phyloP scores from a whole-genome alignment of 2,888 invertebrate genomes.

The Argyresthia albistria region DNA sequence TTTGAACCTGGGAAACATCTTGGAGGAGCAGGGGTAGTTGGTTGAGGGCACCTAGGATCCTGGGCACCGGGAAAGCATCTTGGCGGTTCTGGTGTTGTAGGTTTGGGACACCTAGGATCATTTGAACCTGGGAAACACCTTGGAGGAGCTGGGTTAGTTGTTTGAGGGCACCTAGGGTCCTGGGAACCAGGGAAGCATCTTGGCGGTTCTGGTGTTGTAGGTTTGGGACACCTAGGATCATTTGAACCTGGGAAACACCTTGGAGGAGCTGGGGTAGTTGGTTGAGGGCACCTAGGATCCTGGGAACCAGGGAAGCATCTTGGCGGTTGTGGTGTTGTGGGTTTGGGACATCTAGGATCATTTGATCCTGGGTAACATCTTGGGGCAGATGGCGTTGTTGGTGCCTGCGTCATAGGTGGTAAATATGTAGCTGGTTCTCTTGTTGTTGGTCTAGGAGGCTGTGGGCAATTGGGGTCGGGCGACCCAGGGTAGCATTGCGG shows the following conservation, averaged over 20 bases:
- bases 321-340: constrained; percentile 14
- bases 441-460: constrained; percentile 27
- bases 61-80: constrained; percentile 20
- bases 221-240: constrained; percentile 18
- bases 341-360: constrained; percentile 23
- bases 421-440: constrained; percentile 26
- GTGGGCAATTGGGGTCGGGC: constrained; percentile 37
- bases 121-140: constrained; percentile 38
- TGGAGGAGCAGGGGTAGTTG: constrained; percentile 15
- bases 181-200: constrained; percentile 17
- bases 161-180: constrained; percentile 11
- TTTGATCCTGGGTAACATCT: constrained; percentile 21
- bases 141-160: constrained; percentile 21
- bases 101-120: constrained; percentile 40
- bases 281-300: constrained; percentile 26
- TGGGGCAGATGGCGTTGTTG: constrained; percentile 9
- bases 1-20: constrained; percentile 11
- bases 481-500: constrained; percentile 28
- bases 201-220: constrained; percentile 18
- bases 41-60: constrained; percentile 15
- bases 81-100: constrained; percentile 12
- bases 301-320: constrained; percentile 24
- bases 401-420: constrained; percentile 19
- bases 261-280: constrained; percentile 14
- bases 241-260: constrained; percentile 12